Conservation (phyloP, 2,797 vertebrate genomes). For the Galaxias olidus region DNA sequence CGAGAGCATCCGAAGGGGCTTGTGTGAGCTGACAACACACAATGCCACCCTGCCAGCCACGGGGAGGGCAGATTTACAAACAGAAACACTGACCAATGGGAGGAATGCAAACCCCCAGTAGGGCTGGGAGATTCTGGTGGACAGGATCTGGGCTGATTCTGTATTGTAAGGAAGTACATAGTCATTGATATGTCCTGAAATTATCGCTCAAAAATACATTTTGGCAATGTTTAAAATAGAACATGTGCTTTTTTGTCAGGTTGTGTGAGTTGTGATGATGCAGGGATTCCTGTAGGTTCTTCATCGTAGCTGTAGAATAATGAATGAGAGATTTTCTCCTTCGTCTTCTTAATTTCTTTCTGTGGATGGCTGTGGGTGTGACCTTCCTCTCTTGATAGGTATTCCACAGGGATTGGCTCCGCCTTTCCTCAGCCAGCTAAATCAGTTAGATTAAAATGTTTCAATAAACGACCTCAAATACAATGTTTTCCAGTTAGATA, state of each 20-base stretch:
- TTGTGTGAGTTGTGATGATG: too few species aligned
- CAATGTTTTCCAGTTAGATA: constrained; percentile 51
- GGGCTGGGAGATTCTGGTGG: neutral
- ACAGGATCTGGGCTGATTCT: too few species aligned
- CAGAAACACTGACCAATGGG: constrained; percentile 32
- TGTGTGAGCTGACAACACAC: constrained; percentile 48
- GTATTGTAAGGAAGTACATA: too few species aligned
- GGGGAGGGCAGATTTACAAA: constrained; percentile 17
- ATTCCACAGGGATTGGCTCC: constrained; percentile 45
- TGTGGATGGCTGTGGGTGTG: neutral
- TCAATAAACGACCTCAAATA: constrained; percentile 52
- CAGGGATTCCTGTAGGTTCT: too few species aligned
- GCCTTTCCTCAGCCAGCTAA: constrained; percentile 43
- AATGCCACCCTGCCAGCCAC: constrained; percentile 40
- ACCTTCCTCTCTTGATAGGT: constrained; percentile 40
- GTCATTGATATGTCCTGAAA: too few species aligned
- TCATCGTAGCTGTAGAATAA: neutral
- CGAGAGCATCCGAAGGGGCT: constrained; percentile 42
- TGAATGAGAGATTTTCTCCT: neutral
- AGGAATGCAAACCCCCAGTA: constrained; percentile 15
- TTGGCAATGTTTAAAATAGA: too few species aligned
- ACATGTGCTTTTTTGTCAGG: too few species aligned
- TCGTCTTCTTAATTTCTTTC: neutral
- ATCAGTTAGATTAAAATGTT: constrained; percentile 49
- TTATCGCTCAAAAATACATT: too few species aligned